A percentile compares a stretch with the other conserved stretches of the same genome.
phyloP scores from a whole-genome alignment of 2,113 vertebrate species.

The Callithrix jacchus region DNA sequence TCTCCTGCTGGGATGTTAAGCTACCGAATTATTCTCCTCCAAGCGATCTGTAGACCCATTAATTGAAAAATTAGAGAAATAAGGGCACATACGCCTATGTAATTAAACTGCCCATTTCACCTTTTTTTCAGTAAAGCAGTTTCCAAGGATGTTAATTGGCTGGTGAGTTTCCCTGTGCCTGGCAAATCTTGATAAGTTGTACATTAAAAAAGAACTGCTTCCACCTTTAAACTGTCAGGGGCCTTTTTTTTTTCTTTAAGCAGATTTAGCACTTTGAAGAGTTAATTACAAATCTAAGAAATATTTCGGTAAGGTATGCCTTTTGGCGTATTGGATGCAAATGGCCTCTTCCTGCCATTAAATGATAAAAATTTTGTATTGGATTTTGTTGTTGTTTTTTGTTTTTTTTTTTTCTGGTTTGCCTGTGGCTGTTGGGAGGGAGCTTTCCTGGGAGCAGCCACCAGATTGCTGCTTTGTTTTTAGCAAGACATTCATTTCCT shows the following conservation, averaged over 20 bases:
- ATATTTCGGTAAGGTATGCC: constrained; percentile 71
- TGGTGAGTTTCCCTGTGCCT: constrained; percentile 68
- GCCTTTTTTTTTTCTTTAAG: constrained; percentile 61
- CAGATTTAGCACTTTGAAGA: constrained; percentile 73
- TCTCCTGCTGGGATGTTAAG: constrained; percentile 65
- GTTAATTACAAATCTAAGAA: constrained; percentile 76
- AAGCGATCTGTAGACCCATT: constrained; percentile 69
- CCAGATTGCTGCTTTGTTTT: constrained; percentile 59
- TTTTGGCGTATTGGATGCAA: constrained; percentile 60
- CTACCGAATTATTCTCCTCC: constrained; percentile 72
- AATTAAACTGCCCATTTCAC: constrained; percentile 76
- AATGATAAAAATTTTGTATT: constrained; percentile 79
- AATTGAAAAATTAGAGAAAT: constrained; percentile 79
- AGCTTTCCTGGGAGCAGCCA: constrained; percentile 52
- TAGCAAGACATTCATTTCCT: constrained; percentile 5
- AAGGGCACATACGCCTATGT: constrained; percentile 55
- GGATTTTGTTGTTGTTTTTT: not conserved
- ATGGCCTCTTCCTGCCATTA: constrained; percentile 73
- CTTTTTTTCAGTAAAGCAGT: constrained; percentile 44
- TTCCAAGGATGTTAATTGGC: constrained; percentile 77
- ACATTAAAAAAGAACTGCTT: constrained; percentile 67
- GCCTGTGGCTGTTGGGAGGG: constrained; percentile 22
- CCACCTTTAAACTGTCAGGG: constrained; percentile 63
- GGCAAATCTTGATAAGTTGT: constrained; percentile 73
- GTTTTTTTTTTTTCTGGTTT: constrained; percentile 64